Conservation (phyloP, 2,113 vertebrate genomes). For the Channa maculata region DNA sequence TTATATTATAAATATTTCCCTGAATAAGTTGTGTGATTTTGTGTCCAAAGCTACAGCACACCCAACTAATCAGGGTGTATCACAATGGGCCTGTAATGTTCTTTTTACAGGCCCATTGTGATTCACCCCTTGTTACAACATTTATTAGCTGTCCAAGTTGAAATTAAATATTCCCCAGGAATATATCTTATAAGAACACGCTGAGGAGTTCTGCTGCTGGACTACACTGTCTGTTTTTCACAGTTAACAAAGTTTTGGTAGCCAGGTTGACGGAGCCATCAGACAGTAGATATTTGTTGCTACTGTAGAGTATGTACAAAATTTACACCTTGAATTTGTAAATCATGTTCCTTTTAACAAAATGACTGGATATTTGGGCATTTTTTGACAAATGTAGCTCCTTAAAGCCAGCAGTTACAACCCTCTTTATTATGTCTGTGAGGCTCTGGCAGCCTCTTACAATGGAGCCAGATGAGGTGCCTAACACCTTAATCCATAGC, state of each 20-base stretch:
- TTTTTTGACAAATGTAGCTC: neutral
- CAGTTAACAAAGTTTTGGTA: too few relatives aligned
- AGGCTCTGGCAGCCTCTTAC: neutral
- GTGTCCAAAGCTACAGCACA: conserved; percentile 2
- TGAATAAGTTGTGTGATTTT: conserved; percentile 22
- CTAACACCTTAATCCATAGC: conserved; percentile 67
- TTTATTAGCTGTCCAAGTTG: conserved; percentile 5
- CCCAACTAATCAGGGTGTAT: neutral
- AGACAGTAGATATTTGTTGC: too few relatives aligned
- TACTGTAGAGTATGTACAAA: too few relatives aligned
- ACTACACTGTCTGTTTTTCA: neutral
- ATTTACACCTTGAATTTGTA: neutral
- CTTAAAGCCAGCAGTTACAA: neutral
- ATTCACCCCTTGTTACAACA: neutral
- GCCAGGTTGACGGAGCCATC: too few relatives aligned
- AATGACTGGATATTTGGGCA: too few relatives aligned
- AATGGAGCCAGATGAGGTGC: conserved; percentile 46
- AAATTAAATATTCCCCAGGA: conserved; percentile 11
- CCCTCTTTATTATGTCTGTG: conserved; percentile 3
- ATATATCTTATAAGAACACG: neutral
- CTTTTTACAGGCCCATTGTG: neutral
- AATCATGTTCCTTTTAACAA: neutral
- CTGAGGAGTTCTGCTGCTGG: neutral
- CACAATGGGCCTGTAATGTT: conserved; percentile 5
- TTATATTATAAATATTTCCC: conserved; percentile 17